A percentile compares a stretch with the other conserved stretches of the same genome.
phyloP scores from a whole-genome alignment of 2,888 invertebrate species.

The Macropis europaea region DNA sequence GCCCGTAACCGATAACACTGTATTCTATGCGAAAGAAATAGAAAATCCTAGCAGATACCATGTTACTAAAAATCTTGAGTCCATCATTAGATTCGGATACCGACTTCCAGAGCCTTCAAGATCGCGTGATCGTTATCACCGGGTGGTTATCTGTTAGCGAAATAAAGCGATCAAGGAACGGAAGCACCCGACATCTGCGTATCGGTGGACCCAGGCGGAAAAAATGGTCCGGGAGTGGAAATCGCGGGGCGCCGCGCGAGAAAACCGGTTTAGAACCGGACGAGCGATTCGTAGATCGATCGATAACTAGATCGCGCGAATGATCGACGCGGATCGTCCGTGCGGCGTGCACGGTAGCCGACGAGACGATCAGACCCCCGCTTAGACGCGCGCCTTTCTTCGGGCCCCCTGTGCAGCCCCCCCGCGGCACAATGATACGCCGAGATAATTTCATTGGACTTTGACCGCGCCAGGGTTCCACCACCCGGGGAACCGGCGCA shows the following conservation, averaged over 20 bases:
- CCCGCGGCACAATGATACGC: constrained; percentile 73
- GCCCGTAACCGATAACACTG: no score
- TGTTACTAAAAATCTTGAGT: no score
- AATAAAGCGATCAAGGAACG: constrained; percentile 23
- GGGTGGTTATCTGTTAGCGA: no score
- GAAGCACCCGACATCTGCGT: neutral
- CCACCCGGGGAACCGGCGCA: constrained; percentile 68
- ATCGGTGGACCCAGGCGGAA: neutral
- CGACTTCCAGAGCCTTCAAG: no score
- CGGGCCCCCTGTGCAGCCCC: constrained; percentile 64
- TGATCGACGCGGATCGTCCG: constrained; percentile 30
- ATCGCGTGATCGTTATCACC: no score
- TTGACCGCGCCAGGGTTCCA: constrained; percentile 68
- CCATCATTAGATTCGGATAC: no score
- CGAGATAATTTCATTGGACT: constrained; percentile 69
- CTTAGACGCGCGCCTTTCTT: constrained; percentile 44
- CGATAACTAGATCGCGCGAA: constrained; percentile 27
- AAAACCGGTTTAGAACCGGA: constrained; percentile 31
- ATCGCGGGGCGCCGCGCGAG: neutral
- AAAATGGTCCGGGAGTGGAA: constrained; percentile 26
- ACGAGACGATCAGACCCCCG: constrained; percentile 64
- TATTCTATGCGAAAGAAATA: no score
- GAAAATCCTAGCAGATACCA: no score
- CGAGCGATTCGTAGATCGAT: constrained; percentile 33
- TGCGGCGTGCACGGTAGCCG: constrained; percentile 59